Percentiles rank a stretch among this genome's conserved stretches.
phyloP scores from a whole-genome alignment of 2,797 vertebrate genomes.

The Botia kubotai region DNA sequence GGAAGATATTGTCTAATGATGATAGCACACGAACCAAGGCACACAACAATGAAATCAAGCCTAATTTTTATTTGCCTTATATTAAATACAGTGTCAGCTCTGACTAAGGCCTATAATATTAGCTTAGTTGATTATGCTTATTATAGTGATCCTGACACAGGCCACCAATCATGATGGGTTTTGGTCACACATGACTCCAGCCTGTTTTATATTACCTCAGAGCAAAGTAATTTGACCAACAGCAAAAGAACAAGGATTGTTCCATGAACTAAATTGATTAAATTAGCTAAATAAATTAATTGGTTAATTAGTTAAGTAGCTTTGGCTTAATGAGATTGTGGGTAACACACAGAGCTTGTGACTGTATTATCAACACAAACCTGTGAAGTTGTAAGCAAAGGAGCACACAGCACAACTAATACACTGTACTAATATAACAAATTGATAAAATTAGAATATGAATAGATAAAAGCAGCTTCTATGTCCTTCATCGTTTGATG shows the following conservation, averaged over 20 bases:
- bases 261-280: too few species aligned
- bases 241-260: not conserved
- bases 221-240: not conserved
- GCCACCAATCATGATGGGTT: not conserved
- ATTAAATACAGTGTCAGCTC: not conserved
- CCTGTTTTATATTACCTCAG: not conserved
- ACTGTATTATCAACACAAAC: too few species aligned
- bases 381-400: too few species aligned
- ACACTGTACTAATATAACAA: too few species aligned
- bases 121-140: not conserved
- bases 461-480: too few species aligned
- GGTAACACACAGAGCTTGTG: too few species aligned
- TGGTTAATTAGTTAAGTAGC: too few species aligned
- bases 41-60: not conserved
- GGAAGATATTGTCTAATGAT: not conserved
- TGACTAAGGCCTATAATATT: not conserved
- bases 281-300: too few species aligned
- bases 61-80: not conserved
- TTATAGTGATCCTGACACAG: not conserved
- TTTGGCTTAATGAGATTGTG: too few species aligned
- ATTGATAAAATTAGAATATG: too few species aligned
- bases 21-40: not conserved
- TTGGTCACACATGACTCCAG: not conserved
- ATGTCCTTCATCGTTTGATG: too few species aligned
- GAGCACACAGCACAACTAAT: too few species aligned